phyloP scores from a whole-genome alignment of 2,888 invertebrate genomes.

The Drosophila mayaguana region DNA sequence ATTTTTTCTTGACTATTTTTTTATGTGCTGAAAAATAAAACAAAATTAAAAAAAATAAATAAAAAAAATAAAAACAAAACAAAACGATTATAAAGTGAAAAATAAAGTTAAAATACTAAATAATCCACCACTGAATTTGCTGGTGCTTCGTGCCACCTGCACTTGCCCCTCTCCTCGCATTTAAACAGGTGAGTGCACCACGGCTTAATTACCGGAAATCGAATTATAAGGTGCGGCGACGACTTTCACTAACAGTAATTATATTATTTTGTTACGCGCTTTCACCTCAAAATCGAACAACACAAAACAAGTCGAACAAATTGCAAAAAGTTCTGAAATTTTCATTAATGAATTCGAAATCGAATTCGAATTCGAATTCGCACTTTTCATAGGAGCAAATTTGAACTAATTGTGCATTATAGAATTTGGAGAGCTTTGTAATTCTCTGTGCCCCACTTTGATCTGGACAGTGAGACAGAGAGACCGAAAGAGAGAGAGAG shows the following conservation, averaged over 20 bases:
- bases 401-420: neutral
- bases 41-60: neutral
- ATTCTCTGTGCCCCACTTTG: neutral
- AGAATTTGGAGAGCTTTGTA: neutral
- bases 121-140: neutral
- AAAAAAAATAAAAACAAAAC: neutral
- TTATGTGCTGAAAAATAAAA: slow-evolving; percentile 21
- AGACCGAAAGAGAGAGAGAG: too few relatives aligned
- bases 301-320: neutral
- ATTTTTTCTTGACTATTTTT: slow-evolving; percentile 32
- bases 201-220: slow-evolving; percentile 39
- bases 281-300: neutral
- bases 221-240: slow-evolving; percentile 20
- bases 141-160: neutral
- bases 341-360: neutral
- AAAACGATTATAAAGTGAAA: neutral
- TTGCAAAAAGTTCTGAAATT: neutral
- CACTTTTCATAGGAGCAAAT: neutral
- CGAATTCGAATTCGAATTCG: neutral
- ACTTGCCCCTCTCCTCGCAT: slow-evolving; percentile 1
- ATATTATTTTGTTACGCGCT: slow-evolving; percentile 14
- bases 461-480: neutral
- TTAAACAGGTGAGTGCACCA: slow-evolving; percentile 47
- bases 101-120: neutral
- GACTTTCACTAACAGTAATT: slow-evolving; percentile 25